Evolutionary conservation across 2,888 invertebrate genomes (phyloP), one percentile per base, ranked within the genome.

Genomic region (Hololepta plana): DNA sequence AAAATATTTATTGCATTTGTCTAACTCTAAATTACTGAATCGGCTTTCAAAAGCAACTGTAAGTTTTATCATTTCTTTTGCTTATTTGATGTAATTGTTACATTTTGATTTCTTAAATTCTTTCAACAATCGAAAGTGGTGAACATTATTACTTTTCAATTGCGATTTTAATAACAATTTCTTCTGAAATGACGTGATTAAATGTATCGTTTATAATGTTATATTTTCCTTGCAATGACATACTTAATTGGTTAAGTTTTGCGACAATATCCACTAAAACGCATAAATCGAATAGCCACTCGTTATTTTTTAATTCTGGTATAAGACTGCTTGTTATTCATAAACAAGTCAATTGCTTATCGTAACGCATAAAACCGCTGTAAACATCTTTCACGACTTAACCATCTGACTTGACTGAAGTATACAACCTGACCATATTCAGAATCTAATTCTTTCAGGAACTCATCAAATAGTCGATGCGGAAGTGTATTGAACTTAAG

Each of bases 221-320:
- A 26, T 27, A 14, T 27, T 29, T 27, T 27, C 26, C 26, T 10
- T 27, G 29, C 21, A 29, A 29, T 31, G 27, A 31, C 25, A 28
- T 27, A 27, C 24, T 31, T 31, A 31, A 32, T 27, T 32, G 30
- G 31, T 31, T 31, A 15, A n/a, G n/a, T n/a, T n/a, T n/a, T n/a
- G n/a, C n/a, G n/a, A n/a, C n/a, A n/a, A 31, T 33, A 29, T 33
- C 26, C 27, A 33, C 31, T 33, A 33, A 29, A 33, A 33, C 29
- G 25, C 33, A 32, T 29, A 32, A 32, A 32, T 29, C 31, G 28
- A n/a, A n/a, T n/a, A n/a, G n/a, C n/a, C n/a, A n/a, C n/a, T n/a
- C n/a, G n/a, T n/a, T n/a, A 32, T 25, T 33, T n/a, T 25, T 23
- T 28, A 33, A 26, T 31, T 33, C 28, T 32, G 27, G 24, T 21